Evolutionary conservation across 2,113 vertebrate genomes (phyloP).

Genomic region (Meles meles): DNA sequence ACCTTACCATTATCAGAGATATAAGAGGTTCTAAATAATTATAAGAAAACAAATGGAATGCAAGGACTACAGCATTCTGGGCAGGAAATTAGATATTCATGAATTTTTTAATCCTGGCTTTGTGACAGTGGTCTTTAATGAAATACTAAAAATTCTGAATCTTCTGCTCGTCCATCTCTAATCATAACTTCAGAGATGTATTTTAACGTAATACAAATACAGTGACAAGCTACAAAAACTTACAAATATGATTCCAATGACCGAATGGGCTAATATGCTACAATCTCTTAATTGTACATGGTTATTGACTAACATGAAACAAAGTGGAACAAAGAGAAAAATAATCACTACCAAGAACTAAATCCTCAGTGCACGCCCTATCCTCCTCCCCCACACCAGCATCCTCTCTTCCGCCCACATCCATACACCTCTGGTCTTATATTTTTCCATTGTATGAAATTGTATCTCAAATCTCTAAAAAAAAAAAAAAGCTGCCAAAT

Average conservation of each 20-base stretch:
- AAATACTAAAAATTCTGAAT: conserved; percentile 13
- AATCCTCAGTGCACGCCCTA: fast-evolving
- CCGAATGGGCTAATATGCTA: background rate
- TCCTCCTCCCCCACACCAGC: background rate
- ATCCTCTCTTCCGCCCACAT: background rate
- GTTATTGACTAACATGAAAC: background rate
- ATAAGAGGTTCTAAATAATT: conserved; percentile 7
- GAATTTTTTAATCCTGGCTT: background rate
- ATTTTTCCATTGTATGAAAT: background rate
- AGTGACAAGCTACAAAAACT: background rate
- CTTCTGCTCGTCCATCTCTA: background rate
- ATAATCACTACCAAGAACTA: background rate
- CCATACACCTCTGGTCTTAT: background rate
- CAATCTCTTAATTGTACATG: background rate
- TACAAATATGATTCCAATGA: background rate
- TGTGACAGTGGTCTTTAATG: background rate
- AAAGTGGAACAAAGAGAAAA: background rate
- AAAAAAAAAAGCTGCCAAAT: background rate
- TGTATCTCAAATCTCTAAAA: background rate
- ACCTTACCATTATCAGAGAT: background rate
- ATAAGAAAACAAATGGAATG: conserved; percentile 29
- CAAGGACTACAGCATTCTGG: background rate
- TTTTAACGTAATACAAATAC: background rate
- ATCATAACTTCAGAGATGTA: background rate
- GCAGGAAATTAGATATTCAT: background rate